Percentiles rank a stretch among this genome's conserved stretches.
phyloP scores from a whole-genome alignment of 1,140 invertebrate genomes.

The Calephelis virginiensis region DNA sequence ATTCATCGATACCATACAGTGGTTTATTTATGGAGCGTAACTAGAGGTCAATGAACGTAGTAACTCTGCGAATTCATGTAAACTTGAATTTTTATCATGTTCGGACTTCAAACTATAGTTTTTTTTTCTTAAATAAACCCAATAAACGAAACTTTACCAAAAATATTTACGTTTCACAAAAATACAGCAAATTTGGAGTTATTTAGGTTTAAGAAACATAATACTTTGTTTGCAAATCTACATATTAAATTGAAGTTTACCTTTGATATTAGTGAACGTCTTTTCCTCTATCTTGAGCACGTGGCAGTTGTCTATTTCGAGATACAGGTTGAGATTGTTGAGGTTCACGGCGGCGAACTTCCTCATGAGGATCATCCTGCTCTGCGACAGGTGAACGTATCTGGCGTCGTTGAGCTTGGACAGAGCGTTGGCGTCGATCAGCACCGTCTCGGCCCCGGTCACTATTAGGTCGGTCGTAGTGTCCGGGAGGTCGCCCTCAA shows the following conservation, averaged over 20 bases:
- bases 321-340: constrained; percentile 46
- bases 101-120: too few relatives aligned
- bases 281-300: constrained; percentile 49
- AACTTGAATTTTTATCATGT: too few relatives aligned
- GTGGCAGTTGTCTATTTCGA: constrained; percentile 54
- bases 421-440: constrained; percentile 75
- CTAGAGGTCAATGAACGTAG: too few relatives aligned
- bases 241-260: constrained; percentile 31
- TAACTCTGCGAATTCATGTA: too few relatives aligned
- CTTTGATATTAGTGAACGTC: constrained; percentile 58
- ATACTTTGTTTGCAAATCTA: not conserved
- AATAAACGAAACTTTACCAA: too few relatives aligned
- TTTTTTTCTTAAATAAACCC: too few relatives aligned
- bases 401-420: constrained; percentile 45
- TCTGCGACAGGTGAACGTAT: constrained; percentile 42
- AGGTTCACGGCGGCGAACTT: constrained; percentile 47
- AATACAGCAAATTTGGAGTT: too few relatives aligned
- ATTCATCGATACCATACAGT: too few relatives aligned
- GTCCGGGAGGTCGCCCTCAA: constrained; percentile 77
- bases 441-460: constrained; percentile 78
- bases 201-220: not conserved
- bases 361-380: constrained; percentile 42
- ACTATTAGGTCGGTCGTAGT: constrained; percentile 80
- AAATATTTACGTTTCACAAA: too few relatives aligned
- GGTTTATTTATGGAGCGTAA: too few relatives aligned